Conservation (phyloP, 2,888 invertebrate species). For the Dugesia japonica region DNA sequence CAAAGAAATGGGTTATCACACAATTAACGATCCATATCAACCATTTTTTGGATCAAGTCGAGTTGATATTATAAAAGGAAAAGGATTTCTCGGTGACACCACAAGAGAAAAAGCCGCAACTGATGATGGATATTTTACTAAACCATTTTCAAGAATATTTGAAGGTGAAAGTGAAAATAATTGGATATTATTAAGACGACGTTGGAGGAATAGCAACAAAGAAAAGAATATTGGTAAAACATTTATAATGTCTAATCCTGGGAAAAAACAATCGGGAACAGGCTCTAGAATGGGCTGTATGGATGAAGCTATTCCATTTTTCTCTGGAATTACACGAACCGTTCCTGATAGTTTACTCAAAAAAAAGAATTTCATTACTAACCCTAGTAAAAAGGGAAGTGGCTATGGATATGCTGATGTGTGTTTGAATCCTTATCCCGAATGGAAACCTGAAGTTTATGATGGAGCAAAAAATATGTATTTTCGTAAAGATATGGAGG, state of each 20-base stretch:
- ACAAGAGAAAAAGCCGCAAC: conserved; percentile 41
- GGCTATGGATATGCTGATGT: conserved; percentile 43
- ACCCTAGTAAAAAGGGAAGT: conserved; percentile 46
- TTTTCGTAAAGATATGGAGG: not conserved
- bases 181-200: conserved; percentile 42
- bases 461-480: not conserved
- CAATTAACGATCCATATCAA: conserved; percentile 44
- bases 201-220: conserved; percentile 40
- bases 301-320: conserved; percentile 41
- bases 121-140: conserved; percentile 45
- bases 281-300: conserved; percentile 46
- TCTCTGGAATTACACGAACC: conserved; percentile 40
- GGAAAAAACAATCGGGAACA: conserved; percentile 41
- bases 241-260: conserved; percentile 44
- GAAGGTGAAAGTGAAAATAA: conserved; percentile 46
- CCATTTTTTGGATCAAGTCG: conserved; percentile 38
- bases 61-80: conserved; percentile 43
- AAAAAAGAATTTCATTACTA: conserved; percentile 44
- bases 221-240: conserved; percentile 46
- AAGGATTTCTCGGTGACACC: conserved; percentile 45
- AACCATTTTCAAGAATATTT: conserved; percentile 42
- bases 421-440: conserved; percentile 22
- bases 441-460: not conserved
- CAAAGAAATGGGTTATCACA: conserved; percentile 46
- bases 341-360: conserved; percentile 38